These are phyloP conservation scores for Phaethon lepturus DNA, from an alignment of 2,113 vertebrate genomes.

Conservation along the genomic window DNA sequence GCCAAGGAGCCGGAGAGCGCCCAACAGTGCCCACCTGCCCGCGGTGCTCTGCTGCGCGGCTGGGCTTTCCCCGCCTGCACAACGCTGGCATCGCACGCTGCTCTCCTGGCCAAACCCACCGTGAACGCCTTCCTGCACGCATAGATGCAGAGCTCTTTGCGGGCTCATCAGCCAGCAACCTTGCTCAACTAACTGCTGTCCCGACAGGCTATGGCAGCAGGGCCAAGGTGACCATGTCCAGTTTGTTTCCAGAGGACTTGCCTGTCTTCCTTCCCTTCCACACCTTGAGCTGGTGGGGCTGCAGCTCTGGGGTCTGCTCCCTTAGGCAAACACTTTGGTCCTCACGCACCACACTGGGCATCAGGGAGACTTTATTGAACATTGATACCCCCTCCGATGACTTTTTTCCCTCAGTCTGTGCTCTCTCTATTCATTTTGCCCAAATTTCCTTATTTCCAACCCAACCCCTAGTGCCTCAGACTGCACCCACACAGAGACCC, in stretches of 20 bases:
- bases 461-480: background rate
- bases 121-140: rapidly evolving
- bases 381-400: background rate
- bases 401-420: background rate
- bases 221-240: background rate
- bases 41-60: rapidly evolving
- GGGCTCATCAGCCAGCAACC: rapidly evolving
- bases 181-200: background rate
- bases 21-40: rapidly evolving
- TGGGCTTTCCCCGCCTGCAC: background rate
- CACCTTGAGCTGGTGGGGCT: background rate
- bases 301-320: background rate
- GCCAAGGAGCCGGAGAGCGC: rapidly evolving
- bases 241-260: background rate
- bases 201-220: background rate
- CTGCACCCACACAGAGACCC: background rate
- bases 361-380: background rate
- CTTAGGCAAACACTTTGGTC: background rate
- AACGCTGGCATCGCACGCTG: rapidly evolving
- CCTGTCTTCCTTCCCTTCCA: background rate
- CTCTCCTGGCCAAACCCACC: background rate
- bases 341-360: background rate
- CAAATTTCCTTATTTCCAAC: background rate
- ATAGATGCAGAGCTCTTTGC: rapidly evolving
- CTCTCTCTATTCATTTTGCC: background rate